A percentile compares a stretch with the other conserved stretches of the same genome.
Conservation (phyloP, 2,888 invertebrate species). For the Heliothis peltigera region DNA sequence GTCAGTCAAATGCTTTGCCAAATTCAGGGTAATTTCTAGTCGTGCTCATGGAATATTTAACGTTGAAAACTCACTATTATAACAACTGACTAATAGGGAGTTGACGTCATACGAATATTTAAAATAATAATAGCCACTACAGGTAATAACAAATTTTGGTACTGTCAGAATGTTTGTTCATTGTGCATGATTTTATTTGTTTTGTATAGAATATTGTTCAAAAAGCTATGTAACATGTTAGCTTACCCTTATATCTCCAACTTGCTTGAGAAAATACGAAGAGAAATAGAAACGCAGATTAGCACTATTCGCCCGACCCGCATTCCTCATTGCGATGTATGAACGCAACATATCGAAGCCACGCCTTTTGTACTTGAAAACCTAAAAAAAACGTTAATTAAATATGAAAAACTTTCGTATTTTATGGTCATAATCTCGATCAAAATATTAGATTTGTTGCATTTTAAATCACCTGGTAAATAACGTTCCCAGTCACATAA, state of each 20-base stretch:
- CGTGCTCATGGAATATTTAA: not conserved
- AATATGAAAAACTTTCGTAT: not conserved
- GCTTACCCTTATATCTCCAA: conserved; percentile 84
- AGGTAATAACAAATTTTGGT: too few species aligned
- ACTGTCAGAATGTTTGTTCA: too few species aligned
- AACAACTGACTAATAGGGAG: too few species aligned
- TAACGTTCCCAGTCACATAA: conserved; percentile 95
- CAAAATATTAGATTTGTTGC: too few species aligned
- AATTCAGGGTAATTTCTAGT: not conserved
- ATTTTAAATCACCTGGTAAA: conserved; percentile 97
- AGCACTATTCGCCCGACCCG: conserved; percentile 67
- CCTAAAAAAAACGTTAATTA: conserved; percentile 68
- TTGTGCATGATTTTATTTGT: too few species aligned
- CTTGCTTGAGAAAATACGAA: conserved; percentile 84
- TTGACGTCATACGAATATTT: too few species aligned
- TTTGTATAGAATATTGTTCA: too few species aligned
- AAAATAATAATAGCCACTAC: too few species aligned
- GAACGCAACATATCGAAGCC: conserved; percentile 79
- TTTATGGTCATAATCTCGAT: too few species aligned
- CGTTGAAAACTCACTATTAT: not conserved
- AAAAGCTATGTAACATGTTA: too few species aligned
- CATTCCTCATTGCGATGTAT: conserved; percentile 72
- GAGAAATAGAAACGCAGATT: conserved; percentile 84
- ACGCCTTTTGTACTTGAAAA: conserved; percentile 82
- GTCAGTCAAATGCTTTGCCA: conserved; percentile 24